Evolutionary conservation across 2,113 vertebrate genomes (phyloP).

Genomic region (Proterorhinus semilunaris): DNA sequence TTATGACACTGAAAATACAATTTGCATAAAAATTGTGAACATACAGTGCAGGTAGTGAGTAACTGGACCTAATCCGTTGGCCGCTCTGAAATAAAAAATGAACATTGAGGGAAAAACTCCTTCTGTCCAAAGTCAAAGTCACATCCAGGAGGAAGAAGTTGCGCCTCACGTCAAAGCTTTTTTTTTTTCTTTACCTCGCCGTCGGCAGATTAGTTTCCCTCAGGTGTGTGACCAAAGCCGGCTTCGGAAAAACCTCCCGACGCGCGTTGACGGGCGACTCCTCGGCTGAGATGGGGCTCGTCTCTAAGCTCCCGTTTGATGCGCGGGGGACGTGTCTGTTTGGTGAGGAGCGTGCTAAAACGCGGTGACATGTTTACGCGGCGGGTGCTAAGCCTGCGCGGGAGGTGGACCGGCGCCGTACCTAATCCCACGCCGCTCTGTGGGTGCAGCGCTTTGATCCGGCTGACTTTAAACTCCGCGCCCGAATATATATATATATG

Average conservation of each 20-base stretch:
- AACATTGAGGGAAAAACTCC: too few species aligned
- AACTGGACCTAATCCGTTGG: too few species aligned
- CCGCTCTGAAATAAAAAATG: too few species aligned
- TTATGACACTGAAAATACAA: too few species aligned
- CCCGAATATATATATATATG: neutral
- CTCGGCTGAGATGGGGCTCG: neutral
- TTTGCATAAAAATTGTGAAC: too few species aligned
- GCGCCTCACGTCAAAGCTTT: too few species aligned
- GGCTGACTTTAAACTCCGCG: slow-evolving; percentile 45
- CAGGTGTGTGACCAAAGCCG: neutral
- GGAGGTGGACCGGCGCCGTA: slow-evolving; percentile 29
- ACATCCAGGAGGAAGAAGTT: too few species aligned
- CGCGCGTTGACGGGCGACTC: neutral
- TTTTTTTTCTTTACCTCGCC: neutral
- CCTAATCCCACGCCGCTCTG: slow-evolving; percentile 41
- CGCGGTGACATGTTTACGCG: slow-evolving; percentile 60
- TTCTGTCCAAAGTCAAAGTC: too few species aligned
- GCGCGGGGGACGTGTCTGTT: slow-evolving; percentile 16
- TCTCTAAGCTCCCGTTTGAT: slow-evolving; percentile 1
- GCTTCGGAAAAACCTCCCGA: neutral
- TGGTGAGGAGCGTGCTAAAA: slow-evolving; percentile 33
- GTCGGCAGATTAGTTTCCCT: neutral
- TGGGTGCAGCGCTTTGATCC: slow-evolving; percentile 63
- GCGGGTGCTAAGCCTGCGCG: slow-evolving; percentile 51
- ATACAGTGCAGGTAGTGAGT: too few species aligned